Base-by-base conservation (phyloP, 2,888 invertebrate species). In the Tuberolachnus salignus region DNA sequence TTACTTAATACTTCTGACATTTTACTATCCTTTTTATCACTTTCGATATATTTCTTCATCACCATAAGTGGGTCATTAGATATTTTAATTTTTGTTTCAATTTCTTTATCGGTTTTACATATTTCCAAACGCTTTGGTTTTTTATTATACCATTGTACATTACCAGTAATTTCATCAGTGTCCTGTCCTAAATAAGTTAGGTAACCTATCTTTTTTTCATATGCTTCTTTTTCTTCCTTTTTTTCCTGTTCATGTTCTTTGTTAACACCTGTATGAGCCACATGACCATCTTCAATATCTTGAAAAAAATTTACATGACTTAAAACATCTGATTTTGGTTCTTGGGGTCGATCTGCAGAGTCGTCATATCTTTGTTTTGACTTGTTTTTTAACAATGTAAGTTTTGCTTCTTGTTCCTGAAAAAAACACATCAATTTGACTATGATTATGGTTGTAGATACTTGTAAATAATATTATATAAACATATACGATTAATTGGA, bases 201-300 rank as follows among this genome's bases (percentile, higher is more conserved):
- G 84, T 97, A 94, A 0, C 99, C 98, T 84, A 99, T 95, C 87
- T 95, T 94, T 85, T 97, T 98, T 85, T 99, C 98, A 88, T 97
- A 97, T 83, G 96, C 95, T 85, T 98, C 97, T 84, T 92, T 91
- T 85, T 97, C 97, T 78, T 92, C 92, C 85, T 94, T 95, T 82
- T 92, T 89, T 84, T 98, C 98, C 81, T 90, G 90, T 83, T 95
- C 95, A 85, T 95, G 92, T 73, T 97, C 97, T 83, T 89, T 90
- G 85, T 98, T 98, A 1, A 89, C 89, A 82, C 89, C 89, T 82
- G 88, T 88, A 26, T 88, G 86, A 82, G 88, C 88, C 64, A 89
- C 87, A 53, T 88, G 87, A 1, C 93, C 92, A 84, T 92, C 90
- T 85, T 95, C 96, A 78, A 94, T 86, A 81, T 96, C 93, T 83